Evolutionary conservation across 2,888 invertebrate species (phyloP), one percentile per base, ranked within the genome.

Genomic region (Neelides folsomi): DNA sequence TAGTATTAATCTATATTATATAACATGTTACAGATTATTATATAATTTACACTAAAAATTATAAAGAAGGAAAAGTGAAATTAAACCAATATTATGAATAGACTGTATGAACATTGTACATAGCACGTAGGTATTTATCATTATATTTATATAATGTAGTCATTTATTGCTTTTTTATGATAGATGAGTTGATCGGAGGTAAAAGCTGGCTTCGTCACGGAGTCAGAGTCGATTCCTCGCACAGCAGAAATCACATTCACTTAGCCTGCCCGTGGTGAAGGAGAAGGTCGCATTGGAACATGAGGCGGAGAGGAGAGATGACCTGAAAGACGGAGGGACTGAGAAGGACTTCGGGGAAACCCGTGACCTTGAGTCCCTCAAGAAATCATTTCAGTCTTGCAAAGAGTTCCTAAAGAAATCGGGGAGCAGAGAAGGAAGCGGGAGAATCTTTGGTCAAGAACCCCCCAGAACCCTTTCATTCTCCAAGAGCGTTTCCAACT

Each of bases 191-290:
- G 44, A 57, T 52, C 51, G 51, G 55, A 57, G 59, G 53, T 51
- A 50, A 60, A 62, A 60, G 59, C 62, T 63, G 62, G 62, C 62
- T 60, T 60, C 62, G 51, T 59, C 62, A 60, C 55, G 56, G 57
- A 55, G 56, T 57, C 52, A 56, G 51, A 47, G 51, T 46, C 53
- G 55, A 46, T 52, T 57, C 49, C 54, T 58, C 54, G 50, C 51
- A 61, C 59, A 57, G 58, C 58, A 56, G 55, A 56, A 43, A 57
- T 57, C 49, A 57, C 59, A 55, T 51, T 52, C 52, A 58, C 56
- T 42, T 56, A 52, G 46, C 27, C 56, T 58, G 52, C 57, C 53
- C 44, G 48, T 51, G 47, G 54, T 54, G 51, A 51, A 51, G 53
- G 54, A 53, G 57, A 55, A 57, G 57, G 27, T 5, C 3, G 27